These are phyloP conservation scores for Diabrotica undecimpunctata DNA, from an alignment of 1,140 invertebrate genomes.

Conservation along the genomic window DNA sequence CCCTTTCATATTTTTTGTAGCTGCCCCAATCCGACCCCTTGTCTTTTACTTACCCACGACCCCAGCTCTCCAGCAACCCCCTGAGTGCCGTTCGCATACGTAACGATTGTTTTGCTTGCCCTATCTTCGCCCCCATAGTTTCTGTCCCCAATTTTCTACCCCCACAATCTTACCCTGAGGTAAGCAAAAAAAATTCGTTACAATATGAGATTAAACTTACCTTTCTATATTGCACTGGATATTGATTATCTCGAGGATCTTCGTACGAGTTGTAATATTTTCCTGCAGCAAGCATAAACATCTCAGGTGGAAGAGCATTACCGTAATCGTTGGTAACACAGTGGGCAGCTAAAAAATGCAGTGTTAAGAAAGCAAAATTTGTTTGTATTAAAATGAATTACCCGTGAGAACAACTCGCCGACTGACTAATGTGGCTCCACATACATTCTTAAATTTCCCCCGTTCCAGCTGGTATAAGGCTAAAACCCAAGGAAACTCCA, in stretches of 20 bases:
- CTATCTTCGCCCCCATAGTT: no score
- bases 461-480: background rate
- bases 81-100: no score
- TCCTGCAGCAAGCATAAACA: slow-evolving; percentile 28
- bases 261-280: slow-evolving; percentile 34
- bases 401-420: slow-evolving; percentile 1
- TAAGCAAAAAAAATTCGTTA: no score
- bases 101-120: no score
- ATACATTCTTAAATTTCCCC: background rate
- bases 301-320: slow-evolving; percentile 5
- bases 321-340: slow-evolving; percentile 28
- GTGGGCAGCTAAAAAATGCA: slow-evolving; percentile 32
- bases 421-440: slow-evolving; percentile 4
- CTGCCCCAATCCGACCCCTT: no score
- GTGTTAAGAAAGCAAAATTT: no score
- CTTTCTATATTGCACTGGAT: slow-evolving; percentile 6
- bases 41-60: no score
- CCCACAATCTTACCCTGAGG: no score
- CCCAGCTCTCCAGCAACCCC: no score
- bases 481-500: slow-evolving; percentile 6
- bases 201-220: background rate
- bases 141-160: no score
- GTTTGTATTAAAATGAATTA: background rate
- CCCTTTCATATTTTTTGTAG: no score
- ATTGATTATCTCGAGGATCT: slow-evolving; percentile 20